A percentile compares a stretch with the other conserved stretches of the same genome.
Evolutionary conservation across 2,113 vertebrate genomes (phyloP).

Genomic region (Mobula hypostoma): DNA sequence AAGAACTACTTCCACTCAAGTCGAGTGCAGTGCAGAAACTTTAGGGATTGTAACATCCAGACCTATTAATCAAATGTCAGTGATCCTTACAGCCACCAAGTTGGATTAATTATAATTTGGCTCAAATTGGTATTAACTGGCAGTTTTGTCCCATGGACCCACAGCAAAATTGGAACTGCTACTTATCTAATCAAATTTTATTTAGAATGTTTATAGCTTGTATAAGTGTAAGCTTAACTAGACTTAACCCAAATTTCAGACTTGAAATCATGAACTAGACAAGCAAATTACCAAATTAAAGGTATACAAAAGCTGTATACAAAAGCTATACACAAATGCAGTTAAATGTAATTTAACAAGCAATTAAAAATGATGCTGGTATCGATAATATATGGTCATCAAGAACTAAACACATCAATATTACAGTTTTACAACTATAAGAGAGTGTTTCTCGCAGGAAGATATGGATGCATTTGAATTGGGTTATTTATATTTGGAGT

Average conservation of each 20-base stretch:
- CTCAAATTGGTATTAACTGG: conserved; percentile 20
- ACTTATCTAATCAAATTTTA: neutral
- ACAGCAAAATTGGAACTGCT: neutral
- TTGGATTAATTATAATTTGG: neutral
- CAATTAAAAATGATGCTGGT: neutral
- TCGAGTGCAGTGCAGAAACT: too few relatives aligned
- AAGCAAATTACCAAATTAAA: neutral
- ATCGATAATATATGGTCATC: conserved; percentile 1
- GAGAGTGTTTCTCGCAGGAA: neutral
- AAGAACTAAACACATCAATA: neutral
- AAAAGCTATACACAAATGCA: neutral
- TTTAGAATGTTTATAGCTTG: neutral
- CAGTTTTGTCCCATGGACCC: conserved; percentile 12
- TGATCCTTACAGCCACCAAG: neutral
- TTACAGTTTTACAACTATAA: neutral
- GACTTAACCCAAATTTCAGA: neutral
- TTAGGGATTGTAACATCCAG: too few relatives aligned
- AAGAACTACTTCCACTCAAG: too few relatives aligned
- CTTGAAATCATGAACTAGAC: neutral
- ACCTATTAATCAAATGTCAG: neutral
- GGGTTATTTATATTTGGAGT: neutral
- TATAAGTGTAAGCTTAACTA: neutral
- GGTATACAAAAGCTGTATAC: neutral
- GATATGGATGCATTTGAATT: neutral
- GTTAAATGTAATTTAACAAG: neutral